phyloP scores from a whole-genome alignment of 2,113 vertebrate species.

The Callopanchax toddi region DNA sequence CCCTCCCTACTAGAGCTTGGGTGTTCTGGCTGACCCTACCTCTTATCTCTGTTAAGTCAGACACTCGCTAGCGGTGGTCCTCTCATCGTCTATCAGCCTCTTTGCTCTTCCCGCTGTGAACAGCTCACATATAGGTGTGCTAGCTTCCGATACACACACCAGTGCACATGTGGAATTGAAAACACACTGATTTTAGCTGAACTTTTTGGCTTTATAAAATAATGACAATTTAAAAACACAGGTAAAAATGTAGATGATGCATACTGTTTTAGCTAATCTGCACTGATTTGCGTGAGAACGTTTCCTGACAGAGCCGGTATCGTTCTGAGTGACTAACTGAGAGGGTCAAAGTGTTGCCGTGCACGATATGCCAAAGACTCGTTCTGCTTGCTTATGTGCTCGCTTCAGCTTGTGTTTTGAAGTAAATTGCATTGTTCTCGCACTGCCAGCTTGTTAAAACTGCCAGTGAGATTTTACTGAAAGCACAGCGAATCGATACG shows the following conservation, averaged over 20 bases:
- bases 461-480: slow-evolving; percentile 9
- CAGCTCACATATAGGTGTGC: slow-evolving; percentile 2
- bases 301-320: not conserved
- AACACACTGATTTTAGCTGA: not conserved
- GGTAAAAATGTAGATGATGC: too few species aligned
- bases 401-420: slow-evolving; percentile 2
- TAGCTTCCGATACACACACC: not conserved
- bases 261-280: not conserved
- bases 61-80: slow-evolving; percentile 56
- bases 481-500: slow-evolving; percentile 4
- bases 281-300: not conserved
- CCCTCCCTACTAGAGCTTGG: slow-evolving; percentile 30
- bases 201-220: not conserved
- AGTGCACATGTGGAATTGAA: not conserved
- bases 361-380: not conserved
- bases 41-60: slow-evolving; percentile 67
- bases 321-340: not conserved
- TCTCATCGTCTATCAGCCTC: slow-evolving; percentile 38
- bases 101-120: slow-evolving; percentile 12
- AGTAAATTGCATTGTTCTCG: not conserved
- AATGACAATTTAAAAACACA: too few species aligned
- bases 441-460: slow-evolving; percentile 3
- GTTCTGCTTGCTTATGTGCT: not conserved
- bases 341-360: not conserved
- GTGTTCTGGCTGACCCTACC: slow-evolving; percentile 58